A percentile compares a stretch with the other conserved stretches of the same genome.
phyloP scores from a whole-genome alignment of 2,113 vertebrate species.

The Setophaga kirtlandii region DNA sequence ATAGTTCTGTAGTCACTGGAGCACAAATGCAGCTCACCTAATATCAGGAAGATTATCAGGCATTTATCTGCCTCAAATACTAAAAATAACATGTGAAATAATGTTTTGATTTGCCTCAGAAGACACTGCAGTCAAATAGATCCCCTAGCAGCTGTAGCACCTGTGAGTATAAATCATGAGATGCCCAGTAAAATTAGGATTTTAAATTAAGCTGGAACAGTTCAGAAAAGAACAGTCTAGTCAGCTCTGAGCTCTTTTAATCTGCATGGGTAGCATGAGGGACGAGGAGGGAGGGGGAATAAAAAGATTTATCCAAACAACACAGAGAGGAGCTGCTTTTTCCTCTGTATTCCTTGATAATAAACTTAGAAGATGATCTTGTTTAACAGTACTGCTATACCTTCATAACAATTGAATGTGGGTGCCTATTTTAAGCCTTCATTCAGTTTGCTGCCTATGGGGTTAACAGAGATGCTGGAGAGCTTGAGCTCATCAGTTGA shows the following conservation, averaged over 20 bases:
- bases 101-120: constrained; percentile 31
- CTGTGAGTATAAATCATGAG: constrained; percentile 32
- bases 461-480: background rate
- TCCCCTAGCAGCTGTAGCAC: background rate
- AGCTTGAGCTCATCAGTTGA: background rate
- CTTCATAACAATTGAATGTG: background rate
- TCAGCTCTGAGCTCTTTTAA: background rate
- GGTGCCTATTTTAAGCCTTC: background rate
- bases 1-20: background rate
- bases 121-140: background rate
- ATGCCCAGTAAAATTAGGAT: background rate
- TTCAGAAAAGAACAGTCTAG: background rate
- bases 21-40: background rate
- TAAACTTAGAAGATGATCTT: background rate
- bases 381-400: background rate
- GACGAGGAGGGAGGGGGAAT: background rate
- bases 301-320: background rate
- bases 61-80: constrained; percentile 42
- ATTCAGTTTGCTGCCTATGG: background rate
- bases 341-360: background rate
- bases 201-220: constrained; percentile 2
- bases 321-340: background rate
- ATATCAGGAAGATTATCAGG: constrained; percentile 31
- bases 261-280: background rate
- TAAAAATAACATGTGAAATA: constrained; percentile 43